Conservation (phyloP, 2,797 vertebrate species). For the Iguana delicatissima region DNA sequence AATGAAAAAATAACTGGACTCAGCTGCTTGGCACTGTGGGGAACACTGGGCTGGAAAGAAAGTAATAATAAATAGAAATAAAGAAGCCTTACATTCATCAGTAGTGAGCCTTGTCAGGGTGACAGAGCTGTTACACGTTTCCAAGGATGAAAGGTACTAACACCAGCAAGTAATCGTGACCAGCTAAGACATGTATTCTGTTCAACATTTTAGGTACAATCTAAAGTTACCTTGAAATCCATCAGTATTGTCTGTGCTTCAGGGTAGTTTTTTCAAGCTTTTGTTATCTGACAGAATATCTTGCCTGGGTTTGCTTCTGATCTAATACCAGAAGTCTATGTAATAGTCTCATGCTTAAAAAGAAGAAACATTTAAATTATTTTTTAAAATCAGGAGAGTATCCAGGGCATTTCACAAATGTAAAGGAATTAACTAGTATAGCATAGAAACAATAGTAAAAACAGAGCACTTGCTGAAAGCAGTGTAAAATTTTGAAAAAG, state of each 20-base stretch:
- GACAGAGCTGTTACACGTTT: background rate
- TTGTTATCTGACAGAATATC: background rate
- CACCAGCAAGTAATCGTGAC: no score
- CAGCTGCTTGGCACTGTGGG: background rate
- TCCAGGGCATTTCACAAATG: background rate
- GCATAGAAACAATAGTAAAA: background rate
- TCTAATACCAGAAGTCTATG: no score
- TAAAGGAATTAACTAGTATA: background rate
- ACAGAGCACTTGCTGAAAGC: background rate
- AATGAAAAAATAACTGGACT: background rate
- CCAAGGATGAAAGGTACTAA: background rate
- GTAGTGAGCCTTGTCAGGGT: background rate
- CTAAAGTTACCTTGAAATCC: background rate
- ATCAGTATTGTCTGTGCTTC: background rate
- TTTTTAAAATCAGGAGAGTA: background rate
- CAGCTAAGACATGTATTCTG: no score
- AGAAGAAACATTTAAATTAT: background rate
- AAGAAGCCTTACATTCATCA: no score
- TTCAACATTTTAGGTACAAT: background rate
- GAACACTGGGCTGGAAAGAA: background rate
- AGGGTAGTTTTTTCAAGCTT: background rate
- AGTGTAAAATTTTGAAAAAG: background rate
- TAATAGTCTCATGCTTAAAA: no score
- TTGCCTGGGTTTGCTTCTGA: background rate
- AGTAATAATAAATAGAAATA: no score